Conservation (phyloP, 2,888 invertebrate genomes). For the Spialia ferax region DNA sequence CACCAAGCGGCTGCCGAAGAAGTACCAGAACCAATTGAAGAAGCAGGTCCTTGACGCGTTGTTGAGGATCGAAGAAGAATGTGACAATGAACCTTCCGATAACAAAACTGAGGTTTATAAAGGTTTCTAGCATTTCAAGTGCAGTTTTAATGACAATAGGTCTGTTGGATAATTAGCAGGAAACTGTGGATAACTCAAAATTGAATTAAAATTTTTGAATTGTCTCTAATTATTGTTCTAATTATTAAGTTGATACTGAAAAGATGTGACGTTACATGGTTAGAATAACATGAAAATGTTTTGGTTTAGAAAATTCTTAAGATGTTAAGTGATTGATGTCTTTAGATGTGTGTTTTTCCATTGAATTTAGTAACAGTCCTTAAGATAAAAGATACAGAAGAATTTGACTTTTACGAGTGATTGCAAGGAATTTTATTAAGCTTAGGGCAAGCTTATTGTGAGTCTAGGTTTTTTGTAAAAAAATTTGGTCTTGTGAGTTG, state of each 20-base stretch:
- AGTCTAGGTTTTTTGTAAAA: not conserved
- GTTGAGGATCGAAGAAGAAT: constrained; percentile 72
- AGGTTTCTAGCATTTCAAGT: constrained; percentile 24
- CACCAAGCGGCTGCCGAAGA: constrained; percentile 66
- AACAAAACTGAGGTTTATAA: constrained; percentile 45
- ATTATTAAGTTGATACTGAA: no score
- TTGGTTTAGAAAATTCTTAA: no score
- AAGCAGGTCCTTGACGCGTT: constrained; percentile 70
- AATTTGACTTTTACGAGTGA: no score
- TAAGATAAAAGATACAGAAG: no score
- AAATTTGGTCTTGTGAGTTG: constrained; percentile 5
- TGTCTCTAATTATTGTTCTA: no score
- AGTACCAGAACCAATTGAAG: constrained; percentile 65
- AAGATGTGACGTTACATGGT: no score
- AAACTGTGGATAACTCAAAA: not conserved
- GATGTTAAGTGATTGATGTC: no score
- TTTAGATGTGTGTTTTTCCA: no score
- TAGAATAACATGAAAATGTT: no score
- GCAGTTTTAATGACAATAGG: not conserved
- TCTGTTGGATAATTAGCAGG: not conserved
- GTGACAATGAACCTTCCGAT: constrained; percentile 54
- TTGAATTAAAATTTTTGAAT: not conserved
- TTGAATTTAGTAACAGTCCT: no score
- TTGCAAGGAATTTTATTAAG: no score
- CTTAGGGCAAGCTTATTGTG: no score